Conservation (phyloP, 2,888 invertebrate genomes). For the Lutraria lutraria region DNA sequence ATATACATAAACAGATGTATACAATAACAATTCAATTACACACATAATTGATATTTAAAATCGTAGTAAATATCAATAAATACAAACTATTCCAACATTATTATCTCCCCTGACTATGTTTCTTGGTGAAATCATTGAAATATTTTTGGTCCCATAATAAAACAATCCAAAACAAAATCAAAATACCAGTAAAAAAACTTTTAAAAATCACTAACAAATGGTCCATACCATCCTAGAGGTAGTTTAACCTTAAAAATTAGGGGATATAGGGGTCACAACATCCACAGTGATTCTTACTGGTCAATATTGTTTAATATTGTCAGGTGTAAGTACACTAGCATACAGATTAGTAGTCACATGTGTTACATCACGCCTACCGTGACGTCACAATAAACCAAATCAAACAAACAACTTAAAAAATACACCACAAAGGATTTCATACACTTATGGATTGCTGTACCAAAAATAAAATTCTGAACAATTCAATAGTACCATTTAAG, state of each 20-base stretch:
- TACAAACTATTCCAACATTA: background rate
- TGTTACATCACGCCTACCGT: too few species aligned
- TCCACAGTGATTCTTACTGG: background rate
- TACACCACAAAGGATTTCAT: background rate
- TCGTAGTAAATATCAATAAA: background rate
- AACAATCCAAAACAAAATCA: background rate
- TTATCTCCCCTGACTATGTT: background rate
- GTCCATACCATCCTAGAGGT: conserved; percentile 9
- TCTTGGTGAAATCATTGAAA: background rate
- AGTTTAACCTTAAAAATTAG: background rate
- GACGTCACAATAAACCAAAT: background rate
- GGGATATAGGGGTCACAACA: background rate
- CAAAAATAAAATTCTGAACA: background rate
- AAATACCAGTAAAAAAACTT: background rate
- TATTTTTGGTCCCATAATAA: conserved; percentile 17
- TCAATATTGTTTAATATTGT: background rate
- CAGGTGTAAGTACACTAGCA: background rate
- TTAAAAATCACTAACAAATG: background rate
- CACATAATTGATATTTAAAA: background rate
- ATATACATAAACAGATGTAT: background rate
- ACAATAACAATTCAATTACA: background rate
- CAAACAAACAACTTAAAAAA: background rate
- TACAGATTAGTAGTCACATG: background rate
- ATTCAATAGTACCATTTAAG: too few species aligned
- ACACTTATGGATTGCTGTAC: background rate